Evolutionary conservation across 2,797 vertebrate species (phyloP), one percentile per base, ranked within the genome.

Genomic region (Mus spretus): DNA sequence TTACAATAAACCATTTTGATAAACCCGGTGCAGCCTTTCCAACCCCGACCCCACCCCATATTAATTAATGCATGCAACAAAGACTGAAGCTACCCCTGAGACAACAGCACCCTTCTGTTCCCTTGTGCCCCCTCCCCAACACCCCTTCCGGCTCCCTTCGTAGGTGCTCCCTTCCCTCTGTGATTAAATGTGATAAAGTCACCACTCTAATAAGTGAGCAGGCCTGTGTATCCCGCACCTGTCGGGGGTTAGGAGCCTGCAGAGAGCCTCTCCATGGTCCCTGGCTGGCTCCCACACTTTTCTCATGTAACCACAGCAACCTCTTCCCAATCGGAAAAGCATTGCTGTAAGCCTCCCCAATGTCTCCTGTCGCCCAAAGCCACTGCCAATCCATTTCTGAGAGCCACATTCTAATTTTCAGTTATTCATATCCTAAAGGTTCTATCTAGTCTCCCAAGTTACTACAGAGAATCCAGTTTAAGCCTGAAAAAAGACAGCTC

Each of bases 151-250:
- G 40, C 61, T 81, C 53, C 22, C 63, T 92, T 61, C 44, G 6
- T 78, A 75, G 87, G 24, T 75, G 31, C 20, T 50, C n/a, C n/a
- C 79, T 87, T 74, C 50, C 40, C 57, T 63, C 0, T 0, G 19
- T 83, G 87, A 95, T 93, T 81, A 96, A 80, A 55, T 28, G 74
- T 93, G 37, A 94, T 88, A 78, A 94, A 92, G 96, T 67, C 34
- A 19, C 53, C 83, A 67, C 90, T 94, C 6, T 50, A 82, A 20
- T 13, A 15, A 22, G 26, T 4, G 53, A 89, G 83, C 19, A 44
- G 12, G 24, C 12, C 28, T 10, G 26, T 61, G 20, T 50, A 75
- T 85, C 83, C 91, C n/a, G 94, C 91, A 92, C 75, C 90, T 93
- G 34, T 24, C 13, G 3, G 34, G 61, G 19, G 13, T 61, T 83